Conservation (phyloP, 2,797 vertebrate genomes). For the Lutjanus campechanus region DNA sequence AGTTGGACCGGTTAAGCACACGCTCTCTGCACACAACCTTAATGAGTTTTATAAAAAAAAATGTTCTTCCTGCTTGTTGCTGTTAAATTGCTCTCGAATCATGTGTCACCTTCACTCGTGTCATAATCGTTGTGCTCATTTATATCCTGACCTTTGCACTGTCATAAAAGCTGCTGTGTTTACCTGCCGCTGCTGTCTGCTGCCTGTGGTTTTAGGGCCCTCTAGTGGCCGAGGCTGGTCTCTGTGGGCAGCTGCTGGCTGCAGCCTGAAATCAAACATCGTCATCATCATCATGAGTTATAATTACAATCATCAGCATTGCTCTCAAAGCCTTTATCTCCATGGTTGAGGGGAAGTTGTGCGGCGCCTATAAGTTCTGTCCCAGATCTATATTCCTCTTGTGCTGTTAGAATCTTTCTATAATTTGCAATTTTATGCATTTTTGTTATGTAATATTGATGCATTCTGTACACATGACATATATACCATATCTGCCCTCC, state of each 20-base stretch:
- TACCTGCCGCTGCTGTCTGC: constrained; percentile 69
- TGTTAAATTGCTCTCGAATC: not conserved
- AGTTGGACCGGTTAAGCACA: not conserved
- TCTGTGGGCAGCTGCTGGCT: constrained; percentile 41
- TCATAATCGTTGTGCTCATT: not conserved
- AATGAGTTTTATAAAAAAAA: not conserved
- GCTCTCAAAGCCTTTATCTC: not conserved
- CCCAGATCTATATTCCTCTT: not conserved
- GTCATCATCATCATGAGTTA: not conserved
- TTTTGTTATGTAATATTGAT: too few relatives aligned
- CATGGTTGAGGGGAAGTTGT: not conserved
- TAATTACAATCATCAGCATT: not conserved
- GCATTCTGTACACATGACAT: not conserved
- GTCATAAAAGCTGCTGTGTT: constrained; percentile 29
- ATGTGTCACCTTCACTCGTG: not conserved
- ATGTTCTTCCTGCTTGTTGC: not conserved
- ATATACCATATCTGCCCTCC: too few relatives aligned
- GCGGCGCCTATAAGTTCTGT: not conserved
- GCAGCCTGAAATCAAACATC: constrained; percentile 59
- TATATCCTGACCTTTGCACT: constrained; percentile 14
- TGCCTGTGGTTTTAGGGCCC: constrained; percentile 52
- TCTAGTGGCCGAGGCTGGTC: constrained; percentile 61
- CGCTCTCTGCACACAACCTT: not conserved
- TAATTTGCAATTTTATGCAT: too few relatives aligned
- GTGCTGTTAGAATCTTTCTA: not conserved